Percentiles rank a stretch among this genome's conserved stretches.
These are phyloP conservation scores for Hemibagrus guttatus DNA, from an alignment of 2,797 vertebrate genomes.

Conservation along the genomic window DNA sequence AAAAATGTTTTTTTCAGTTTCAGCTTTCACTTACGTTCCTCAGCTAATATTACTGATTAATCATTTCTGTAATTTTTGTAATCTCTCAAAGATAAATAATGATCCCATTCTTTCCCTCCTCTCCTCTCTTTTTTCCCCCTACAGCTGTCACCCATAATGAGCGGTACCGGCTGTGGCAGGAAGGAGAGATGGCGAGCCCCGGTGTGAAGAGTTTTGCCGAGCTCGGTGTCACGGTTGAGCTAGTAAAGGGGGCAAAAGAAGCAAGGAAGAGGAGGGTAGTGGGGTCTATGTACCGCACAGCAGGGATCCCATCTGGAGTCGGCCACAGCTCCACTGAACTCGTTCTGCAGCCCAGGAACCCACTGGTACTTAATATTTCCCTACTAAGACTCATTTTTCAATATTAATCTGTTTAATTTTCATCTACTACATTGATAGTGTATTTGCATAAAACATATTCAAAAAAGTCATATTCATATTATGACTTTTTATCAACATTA, in stretches of 20 bases:
- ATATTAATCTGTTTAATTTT: not conserved
- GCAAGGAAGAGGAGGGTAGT: constrained; percentile 71
- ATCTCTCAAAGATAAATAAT: not conserved
- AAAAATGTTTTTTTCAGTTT: not conserved
- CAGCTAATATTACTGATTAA: not conserved
- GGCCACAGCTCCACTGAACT: constrained; percentile 81
- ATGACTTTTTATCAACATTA: too few relatives aligned
- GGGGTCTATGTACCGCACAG: constrained; percentile 76
- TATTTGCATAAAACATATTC: too few relatives aligned
- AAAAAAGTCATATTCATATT: too few relatives aligned
- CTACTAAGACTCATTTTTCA: not conserved
- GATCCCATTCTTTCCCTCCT: not conserved
- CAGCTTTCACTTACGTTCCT: not conserved
- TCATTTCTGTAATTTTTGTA: not conserved
- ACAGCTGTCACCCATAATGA: constrained; percentile 77
- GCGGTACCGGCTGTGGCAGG: constrained; percentile 77
- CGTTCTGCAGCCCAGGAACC: constrained; percentile 73
- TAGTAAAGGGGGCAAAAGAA: constrained; percentile 77
- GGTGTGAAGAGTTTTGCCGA: constrained; percentile 79
- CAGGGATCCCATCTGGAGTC: constrained; percentile 76
- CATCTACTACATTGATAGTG: not conserved
- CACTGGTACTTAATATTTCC: constrained; percentile 68
- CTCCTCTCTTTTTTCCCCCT: constrained; percentile 9
- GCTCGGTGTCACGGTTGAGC: constrained; percentile 75
- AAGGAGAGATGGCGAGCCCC: constrained; percentile 70